These are phyloP conservation scores for Listrodromus nycthemerus DNA, from an alignment of 2,888 invertebrate species.

Conservation along the genomic window DNA sequence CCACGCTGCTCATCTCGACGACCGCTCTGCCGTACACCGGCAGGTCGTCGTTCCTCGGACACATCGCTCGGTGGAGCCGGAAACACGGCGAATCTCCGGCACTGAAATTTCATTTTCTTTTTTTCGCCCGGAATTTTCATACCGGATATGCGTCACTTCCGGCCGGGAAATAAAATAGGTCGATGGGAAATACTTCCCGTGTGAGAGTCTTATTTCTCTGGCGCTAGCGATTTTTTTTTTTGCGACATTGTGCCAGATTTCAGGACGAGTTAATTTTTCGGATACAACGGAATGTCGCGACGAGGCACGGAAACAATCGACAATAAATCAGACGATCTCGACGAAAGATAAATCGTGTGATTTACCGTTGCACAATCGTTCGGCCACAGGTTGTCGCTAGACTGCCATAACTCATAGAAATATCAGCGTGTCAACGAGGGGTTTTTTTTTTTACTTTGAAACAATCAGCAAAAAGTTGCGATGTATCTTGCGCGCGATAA, in stretches of 20 bases:
- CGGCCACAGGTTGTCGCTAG: slow-evolving; percentile 3
- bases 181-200: too few species aligned
- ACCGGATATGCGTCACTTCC: too few species aligned
- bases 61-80: too few species aligned
- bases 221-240: not conserved
- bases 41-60: not conserved
- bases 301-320: not conserved
- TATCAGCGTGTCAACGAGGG: not conserved
- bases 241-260: slow-evolving; percentile 1
- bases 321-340: not conserved
- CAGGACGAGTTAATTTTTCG: slow-evolving; percentile 3
- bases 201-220: too few species aligned
- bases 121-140: too few species aligned
- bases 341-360: not conserved
- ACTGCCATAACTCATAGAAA: not conserved
- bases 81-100: not conserved
- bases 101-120: too few species aligned
- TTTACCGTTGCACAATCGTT: not conserved
- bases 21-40: not conserved
- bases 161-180: too few species aligned
- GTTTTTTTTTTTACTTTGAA: not conserved
- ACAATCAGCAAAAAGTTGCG: slow-evolving; percentile 32
- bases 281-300: not conserved
- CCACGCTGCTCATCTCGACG: not conserved
- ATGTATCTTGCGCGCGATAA: slow-evolving; percentile 14